Evolutionary conservation across 1,140 invertebrate species (phyloP).

Genomic region (Batillaria attramentaria): DNA sequence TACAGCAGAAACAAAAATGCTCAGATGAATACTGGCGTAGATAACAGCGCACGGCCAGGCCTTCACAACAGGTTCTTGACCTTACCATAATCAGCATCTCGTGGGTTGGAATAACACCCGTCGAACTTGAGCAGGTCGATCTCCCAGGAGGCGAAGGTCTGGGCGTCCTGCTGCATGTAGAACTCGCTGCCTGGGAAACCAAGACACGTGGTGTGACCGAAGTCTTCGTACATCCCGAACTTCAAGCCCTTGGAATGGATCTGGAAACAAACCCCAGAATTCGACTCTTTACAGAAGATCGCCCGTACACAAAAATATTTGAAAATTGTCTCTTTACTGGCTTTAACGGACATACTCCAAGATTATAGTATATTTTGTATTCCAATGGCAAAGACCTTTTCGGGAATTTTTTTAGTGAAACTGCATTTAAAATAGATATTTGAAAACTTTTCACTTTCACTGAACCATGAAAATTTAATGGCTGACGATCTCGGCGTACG

Average conservation of each 20-base stretch:
- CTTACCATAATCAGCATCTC: constrained; percentile 55
- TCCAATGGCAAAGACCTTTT: not conserved
- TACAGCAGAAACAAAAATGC: no score
- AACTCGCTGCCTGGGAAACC: constrained; percentile 95
- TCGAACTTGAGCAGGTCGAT: constrained; percentile 97
- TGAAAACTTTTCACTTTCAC: no score
- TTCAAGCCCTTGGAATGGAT: constrained; percentile 93
- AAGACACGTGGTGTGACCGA: constrained; percentile 90
- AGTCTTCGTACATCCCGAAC: constrained; percentile 97
- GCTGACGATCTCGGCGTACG: no score
- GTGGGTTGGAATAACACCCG: constrained; percentile 89
- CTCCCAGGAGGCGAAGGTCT: constrained; percentile 93
- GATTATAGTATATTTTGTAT: not conserved
- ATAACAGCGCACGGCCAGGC: no score
- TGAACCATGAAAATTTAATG: no score
- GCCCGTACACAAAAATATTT: no score
- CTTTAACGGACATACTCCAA: no score
- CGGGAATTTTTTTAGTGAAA: not conserved
- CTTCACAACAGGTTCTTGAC: no score
- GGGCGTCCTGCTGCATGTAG: constrained; percentile 86
- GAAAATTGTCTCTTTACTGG: no score
- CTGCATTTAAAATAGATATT: no score
- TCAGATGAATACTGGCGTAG: no score
- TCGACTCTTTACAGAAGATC: no score
- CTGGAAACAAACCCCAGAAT: constrained; percentile 72